Conservation (phyloP, 1,140 invertebrate genomes). For the Aphidius ervi region DNA sequence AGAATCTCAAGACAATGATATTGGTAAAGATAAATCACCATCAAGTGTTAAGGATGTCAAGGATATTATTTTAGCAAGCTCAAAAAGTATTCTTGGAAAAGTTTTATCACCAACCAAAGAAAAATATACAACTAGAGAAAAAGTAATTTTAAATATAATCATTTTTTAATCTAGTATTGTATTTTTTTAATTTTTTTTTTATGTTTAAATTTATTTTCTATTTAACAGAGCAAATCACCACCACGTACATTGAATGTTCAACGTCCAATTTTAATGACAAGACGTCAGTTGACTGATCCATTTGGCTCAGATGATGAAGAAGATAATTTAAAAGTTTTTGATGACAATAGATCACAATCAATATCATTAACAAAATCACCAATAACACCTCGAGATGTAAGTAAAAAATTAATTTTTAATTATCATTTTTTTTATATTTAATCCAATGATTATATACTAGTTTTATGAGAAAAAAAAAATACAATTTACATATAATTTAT, state of each 20-base stretch:
- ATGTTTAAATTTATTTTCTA: conserved; percentile 8
- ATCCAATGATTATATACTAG: background rate
- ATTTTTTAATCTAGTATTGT: background rate
- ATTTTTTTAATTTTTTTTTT: conserved; percentile 15
- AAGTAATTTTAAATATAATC: conserved; percentile 34
- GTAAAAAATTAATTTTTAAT: conserved; percentile 29
- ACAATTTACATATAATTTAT: background rate
- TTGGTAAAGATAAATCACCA: conserved; percentile 49
- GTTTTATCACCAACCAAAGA: conserved; percentile 73
- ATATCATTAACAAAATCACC: conserved; percentile 46
- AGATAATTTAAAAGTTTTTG: conserved; percentile 55
- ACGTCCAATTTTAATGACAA: conserved; percentile 72
- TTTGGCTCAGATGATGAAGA: conserved; percentile 90
- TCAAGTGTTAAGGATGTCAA: conserved; percentile 66
- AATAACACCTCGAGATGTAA: conserved; percentile 45
- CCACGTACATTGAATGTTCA: conserved; percentile 44
- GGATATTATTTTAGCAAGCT: conserved; percentile 68
- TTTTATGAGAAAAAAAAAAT: conserved; percentile 1
- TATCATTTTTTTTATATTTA: conserved; percentile 1
- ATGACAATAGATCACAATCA: conserved; percentile 47
- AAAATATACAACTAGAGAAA: conserved; percentile 53
- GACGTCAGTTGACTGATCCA: conserved; percentile 81
- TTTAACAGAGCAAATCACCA: conserved; percentile 50
- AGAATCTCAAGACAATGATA: conserved; percentile 45
- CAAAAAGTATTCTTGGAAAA: conserved; percentile 74